These are phyloP conservation scores for Apodemia zela DNA, from an alignment of 2,888 invertebrate species.

Conservation along the genomic window DNA sequence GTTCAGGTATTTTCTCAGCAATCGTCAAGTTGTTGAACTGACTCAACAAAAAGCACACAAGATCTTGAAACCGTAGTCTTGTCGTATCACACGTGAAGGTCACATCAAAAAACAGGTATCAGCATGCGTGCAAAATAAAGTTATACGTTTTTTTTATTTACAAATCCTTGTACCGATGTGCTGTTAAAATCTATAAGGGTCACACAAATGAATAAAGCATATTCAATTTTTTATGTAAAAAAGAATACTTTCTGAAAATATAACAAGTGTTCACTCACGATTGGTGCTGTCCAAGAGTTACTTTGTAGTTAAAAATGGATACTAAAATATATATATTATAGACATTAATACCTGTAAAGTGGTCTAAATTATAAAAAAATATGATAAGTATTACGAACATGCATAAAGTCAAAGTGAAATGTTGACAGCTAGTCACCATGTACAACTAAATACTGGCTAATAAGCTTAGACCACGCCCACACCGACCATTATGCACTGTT, in stretches of 20 bases:
- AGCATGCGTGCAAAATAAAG: slow-evolving; percentile 7
- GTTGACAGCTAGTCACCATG: slow-evolving; percentile 24
- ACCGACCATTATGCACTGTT: slow-evolving; percentile 51
- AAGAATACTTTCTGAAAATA: slow-evolving; percentile 1
- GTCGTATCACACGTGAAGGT: too few relatives aligned
- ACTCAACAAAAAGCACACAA: too few relatives aligned
- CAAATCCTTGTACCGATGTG: not conserved
- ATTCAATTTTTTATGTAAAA: not conserved
- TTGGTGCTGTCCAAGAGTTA: not conserved
- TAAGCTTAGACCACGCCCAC: slow-evolving; percentile 45
- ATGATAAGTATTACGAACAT: slow-evolving; percentile 16
- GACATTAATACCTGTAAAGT: not conserved
- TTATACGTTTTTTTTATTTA: not conserved
- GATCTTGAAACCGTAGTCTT: too few relatives aligned
- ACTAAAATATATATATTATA: not conserved
- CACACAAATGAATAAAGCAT: not conserved
- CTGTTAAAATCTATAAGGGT: not conserved
- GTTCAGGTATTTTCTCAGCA: too few relatives aligned
- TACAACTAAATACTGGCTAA: slow-evolving; percentile 28
- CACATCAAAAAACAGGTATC: too few relatives aligned
- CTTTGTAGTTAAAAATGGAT: not conserved
- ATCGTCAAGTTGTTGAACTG: too few relatives aligned
- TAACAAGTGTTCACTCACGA: not conserved
- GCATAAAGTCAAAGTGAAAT: slow-evolving; percentile 19
- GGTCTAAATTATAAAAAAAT: not conserved